These are phyloP conservation scores for Ciconia maguari DNA, from an alignment of 2,113 vertebrate species.

Conservation along the genomic window DNA sequence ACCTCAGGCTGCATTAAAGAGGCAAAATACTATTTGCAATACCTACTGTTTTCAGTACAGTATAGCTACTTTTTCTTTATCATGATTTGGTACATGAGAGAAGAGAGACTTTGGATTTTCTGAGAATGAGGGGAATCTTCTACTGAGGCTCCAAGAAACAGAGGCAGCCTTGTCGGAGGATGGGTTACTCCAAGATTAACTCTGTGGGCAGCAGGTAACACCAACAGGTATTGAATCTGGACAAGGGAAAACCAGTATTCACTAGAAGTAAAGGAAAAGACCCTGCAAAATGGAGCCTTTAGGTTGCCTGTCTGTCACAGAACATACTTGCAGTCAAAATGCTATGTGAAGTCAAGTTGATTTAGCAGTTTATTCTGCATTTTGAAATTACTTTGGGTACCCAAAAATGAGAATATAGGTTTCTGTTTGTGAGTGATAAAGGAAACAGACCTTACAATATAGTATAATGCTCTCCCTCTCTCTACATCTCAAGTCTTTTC, in stretches of 20 bases:
- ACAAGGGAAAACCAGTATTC: not conserved
- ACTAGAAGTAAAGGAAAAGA: not conserved
- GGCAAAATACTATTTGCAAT: not conserved
- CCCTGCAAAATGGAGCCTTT: not conserved
- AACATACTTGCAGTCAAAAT: not conserved
- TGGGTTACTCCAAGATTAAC: not conserved
- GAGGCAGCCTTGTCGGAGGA: not conserved
- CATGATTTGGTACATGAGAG: not conserved
- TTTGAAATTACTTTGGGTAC: not conserved
- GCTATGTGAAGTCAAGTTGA: accelerated
- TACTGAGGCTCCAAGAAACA: not conserved
- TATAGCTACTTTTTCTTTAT: not conserved
- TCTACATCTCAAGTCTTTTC: not conserved
- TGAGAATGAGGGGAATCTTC: not conserved
- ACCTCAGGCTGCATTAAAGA: not conserved
- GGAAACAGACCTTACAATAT: not conserved
- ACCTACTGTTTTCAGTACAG: not conserved
- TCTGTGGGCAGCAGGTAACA: not conserved
- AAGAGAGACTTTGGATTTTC: not conserved
- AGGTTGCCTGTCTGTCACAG: not conserved
- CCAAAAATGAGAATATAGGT: not conserved
- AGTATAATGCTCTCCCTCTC: not conserved
- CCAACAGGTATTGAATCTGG: not conserved
- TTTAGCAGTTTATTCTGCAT: not conserved
- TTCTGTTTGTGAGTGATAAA: not conserved